Conservation (phyloP, 2,888 invertebrate species). For the Pachymerium ferrugineum region DNA sequence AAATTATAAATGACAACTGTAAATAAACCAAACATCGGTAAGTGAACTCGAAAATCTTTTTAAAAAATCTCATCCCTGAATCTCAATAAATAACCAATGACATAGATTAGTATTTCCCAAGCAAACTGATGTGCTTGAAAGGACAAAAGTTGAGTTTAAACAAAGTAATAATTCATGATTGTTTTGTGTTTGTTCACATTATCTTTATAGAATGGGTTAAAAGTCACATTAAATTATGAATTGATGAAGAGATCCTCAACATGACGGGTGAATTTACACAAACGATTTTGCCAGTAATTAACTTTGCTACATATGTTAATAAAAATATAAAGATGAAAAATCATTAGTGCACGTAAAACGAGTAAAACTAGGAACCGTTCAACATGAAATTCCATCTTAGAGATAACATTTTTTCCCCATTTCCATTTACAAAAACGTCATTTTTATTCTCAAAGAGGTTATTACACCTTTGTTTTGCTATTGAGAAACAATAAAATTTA, state of each 20-base stretch:
- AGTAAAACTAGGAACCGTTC: too few species aligned
- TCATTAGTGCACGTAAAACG: too few species aligned
- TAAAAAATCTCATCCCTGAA: background rate
- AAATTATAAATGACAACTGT: background rate
- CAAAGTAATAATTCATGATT: background rate
- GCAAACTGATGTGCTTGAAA: background rate
- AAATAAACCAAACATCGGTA: background rate
- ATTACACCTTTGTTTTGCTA: background rate
- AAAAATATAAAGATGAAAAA: too few species aligned
- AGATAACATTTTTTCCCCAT: background rate
- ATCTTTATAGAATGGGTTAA: background rate
- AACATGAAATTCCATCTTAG: background rate
- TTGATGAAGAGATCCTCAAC: too few species aligned
- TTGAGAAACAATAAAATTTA: background rate
- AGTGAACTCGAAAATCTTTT: background rate
- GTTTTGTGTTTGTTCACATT: background rate
- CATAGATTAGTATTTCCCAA: background rate
- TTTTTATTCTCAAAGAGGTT: background rate
- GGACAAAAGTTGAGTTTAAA: background rate
- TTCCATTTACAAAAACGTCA: background rate
- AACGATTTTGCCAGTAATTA: too few species aligned
- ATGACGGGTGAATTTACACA: too few species aligned
- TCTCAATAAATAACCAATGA: background rate
- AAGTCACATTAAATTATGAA: background rate
- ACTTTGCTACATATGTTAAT: too few species aligned